Percentiles rank a stretch among this genome's conserved stretches.
These are phyloP conservation scores for Otocyon megalotis DNA, from an alignment of 2,113 vertebrate genomes.

Conservation along the genomic window DNA sequence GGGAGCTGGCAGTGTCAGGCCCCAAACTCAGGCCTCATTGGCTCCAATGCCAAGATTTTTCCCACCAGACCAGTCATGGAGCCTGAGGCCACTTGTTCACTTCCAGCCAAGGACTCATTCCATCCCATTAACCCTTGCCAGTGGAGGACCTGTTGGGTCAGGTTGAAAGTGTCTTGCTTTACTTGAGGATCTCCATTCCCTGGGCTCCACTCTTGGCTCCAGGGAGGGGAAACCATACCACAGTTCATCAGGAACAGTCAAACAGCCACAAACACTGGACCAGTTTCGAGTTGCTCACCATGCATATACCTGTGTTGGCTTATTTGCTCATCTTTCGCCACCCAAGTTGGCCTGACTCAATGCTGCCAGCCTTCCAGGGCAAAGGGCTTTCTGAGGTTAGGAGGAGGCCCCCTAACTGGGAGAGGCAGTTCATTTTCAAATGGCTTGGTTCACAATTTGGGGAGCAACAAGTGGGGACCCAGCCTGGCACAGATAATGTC, in stretches of 20 bases:
- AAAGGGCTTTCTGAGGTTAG: neutral
- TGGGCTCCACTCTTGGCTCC: neutral
- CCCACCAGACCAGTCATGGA: neutral
- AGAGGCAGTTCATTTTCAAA: conserved; percentile 38
- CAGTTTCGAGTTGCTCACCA: conserved; percentile 53
- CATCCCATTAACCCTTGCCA: neutral
- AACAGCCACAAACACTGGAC: conserved; percentile 57
- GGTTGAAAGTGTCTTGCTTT: conserved; percentile 82
- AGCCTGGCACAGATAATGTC: neutral
- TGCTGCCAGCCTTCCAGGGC: neutral
- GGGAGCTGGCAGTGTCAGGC: neutral
- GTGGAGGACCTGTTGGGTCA: neutral
- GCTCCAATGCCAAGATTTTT: neutral
- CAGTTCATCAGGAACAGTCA: conserved; percentile 39
- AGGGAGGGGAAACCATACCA: conserved; percentile 55
- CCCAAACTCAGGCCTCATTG: neutral
- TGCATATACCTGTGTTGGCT: conserved; percentile 70
- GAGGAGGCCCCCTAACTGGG: neutral
- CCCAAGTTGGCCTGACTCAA: neutral
- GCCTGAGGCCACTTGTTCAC: neutral
- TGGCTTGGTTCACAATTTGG: conserved; percentile 34
- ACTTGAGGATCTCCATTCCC: conserved; percentile 49
- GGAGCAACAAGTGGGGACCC: neutral
- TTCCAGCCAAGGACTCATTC: neutral
- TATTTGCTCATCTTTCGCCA: conserved; percentile 71